Evolutionary conservation across 2,888 invertebrate species (phyloP).

Genomic region (Cantharis lateralis): DNA sequence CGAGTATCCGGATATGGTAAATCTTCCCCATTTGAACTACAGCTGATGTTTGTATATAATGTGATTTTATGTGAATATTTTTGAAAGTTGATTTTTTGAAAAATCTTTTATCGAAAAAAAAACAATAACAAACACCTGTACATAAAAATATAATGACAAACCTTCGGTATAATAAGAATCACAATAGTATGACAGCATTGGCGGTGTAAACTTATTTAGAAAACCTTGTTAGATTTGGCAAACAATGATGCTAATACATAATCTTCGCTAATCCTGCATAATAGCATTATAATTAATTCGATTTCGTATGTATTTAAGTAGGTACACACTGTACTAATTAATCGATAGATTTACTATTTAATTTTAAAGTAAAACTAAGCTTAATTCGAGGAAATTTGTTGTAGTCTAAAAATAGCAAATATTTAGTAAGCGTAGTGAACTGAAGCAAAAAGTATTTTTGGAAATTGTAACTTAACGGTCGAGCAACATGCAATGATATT

Average conservation of each 20-base stretch:
- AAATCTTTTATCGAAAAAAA: background rate
- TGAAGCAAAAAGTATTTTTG: slow-evolving; percentile 32
- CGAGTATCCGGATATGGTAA: too few species aligned
- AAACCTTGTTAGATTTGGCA: background rate
- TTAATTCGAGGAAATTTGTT: slow-evolving; percentile 33
- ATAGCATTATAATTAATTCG: background rate
- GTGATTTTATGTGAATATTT: background rate
- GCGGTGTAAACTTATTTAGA: background rate
- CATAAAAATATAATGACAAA: background rate
- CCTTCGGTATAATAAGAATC: background rate
- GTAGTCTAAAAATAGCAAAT: slow-evolving; percentile 29
- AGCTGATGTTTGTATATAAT: background rate
- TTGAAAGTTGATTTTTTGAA: background rate
- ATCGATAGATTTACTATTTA: slow-evolving; percentile 19
- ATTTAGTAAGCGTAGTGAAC: slow-evolving; percentile 30
- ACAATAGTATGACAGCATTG: background rate
- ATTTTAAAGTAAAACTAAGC: slow-evolving; percentile 29
- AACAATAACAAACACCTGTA: background rate
- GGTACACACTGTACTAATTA: background rate
- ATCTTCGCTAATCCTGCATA: background rate
- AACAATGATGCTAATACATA: background rate
- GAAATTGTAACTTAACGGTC: slow-evolving; percentile 24
- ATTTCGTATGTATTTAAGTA: background rate
- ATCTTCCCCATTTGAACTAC: background rate
- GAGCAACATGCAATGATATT: slow-evolving; percentile 18